A percentile compares a stretch with the other conserved stretches of the same genome.
Conservation (phyloP, 2,888 invertebrate species). For the Zaprionus obscuricornis region DNA sequence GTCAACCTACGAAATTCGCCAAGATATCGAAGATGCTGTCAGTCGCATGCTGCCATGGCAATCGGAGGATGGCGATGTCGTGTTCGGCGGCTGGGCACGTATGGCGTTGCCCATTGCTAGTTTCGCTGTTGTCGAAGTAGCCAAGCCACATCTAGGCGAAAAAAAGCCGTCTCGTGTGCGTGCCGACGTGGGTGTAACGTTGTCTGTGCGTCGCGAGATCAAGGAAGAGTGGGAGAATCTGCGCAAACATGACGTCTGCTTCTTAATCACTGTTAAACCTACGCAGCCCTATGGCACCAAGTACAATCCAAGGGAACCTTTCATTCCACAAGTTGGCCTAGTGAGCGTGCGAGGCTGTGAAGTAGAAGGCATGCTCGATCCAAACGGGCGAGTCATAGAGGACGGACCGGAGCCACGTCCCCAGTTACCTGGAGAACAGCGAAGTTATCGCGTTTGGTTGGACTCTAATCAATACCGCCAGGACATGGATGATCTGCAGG, state of each 20-base stretch:
- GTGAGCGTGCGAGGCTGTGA: constrained; percentile 98
- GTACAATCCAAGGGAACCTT: constrained; percentile 92
- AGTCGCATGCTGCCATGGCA: constrained; percentile 97
- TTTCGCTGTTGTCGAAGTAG: constrained; percentile 97
- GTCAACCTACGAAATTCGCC: constrained; percentile 97
- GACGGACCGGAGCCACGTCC: constrained; percentile 97
- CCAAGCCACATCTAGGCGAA: constrained; percentile 96
- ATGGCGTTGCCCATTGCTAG: constrained; percentile 98
- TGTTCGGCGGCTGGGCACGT: constrained; percentile 99
- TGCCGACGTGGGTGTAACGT: constrained; percentile 96
- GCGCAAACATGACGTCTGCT: constrained; percentile 98
- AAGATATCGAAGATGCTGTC: constrained; percentile 98
- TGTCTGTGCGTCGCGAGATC: constrained; percentile 95
- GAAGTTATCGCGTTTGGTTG: constrained; percentile 96
- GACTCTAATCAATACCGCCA: constrained; percentile 98
- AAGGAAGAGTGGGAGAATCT: constrained; percentile 98
- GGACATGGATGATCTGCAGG: constrained; percentile 93
- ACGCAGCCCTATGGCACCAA: constrained; percentile 92
- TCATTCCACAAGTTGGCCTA: constrained; percentile 96
- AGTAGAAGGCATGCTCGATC: constrained; percentile 98
- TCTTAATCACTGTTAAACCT: constrained; percentile 96
- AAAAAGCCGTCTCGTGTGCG: constrained; percentile 97
- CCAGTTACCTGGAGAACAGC: constrained; percentile 92
- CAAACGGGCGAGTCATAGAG: constrained; percentile 97
- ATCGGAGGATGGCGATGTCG: constrained; percentile 92